phyloP scores from a whole-genome alignment of 2,797 vertebrate genomes.

The Enteromius fasciolatus region DNA sequence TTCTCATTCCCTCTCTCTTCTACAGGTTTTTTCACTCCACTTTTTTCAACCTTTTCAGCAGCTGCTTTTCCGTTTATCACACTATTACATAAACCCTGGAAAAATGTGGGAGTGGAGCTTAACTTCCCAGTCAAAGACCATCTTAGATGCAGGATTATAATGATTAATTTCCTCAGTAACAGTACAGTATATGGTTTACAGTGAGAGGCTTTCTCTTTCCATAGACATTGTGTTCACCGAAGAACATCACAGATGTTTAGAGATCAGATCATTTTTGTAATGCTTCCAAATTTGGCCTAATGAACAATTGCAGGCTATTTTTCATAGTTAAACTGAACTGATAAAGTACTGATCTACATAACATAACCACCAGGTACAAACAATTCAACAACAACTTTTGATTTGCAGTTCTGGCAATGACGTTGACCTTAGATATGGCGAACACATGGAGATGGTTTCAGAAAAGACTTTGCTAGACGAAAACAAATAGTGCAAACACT shows the following conservation, averaged over 20 bases:
- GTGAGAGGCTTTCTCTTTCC: conserved; percentile 12
- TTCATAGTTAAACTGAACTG: not conserved
- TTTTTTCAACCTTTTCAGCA: conserved; percentile 51
- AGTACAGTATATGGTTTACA: conserved; percentile 27
- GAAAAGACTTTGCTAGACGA: not conserved
- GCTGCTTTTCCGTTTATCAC: conserved; percentile 58
- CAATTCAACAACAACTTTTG: not conserved
- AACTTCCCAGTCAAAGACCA: conserved; percentile 49
- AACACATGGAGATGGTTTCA: conserved; percentile 22
- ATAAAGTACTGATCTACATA: conserved; percentile 7
- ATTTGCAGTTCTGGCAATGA: not conserved
- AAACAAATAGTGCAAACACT: conserved; percentile 29
- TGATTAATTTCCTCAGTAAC: conserved; percentile 34
- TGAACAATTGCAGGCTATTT: not conserved
- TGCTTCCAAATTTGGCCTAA: not conserved
- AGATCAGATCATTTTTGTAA: not conserved
- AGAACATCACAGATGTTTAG: not conserved
- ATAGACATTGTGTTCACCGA: not conserved
- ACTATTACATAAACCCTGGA: conserved; percentile 59
- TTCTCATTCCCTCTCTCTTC: conserved; percentile 36
- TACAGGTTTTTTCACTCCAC: not conserved
- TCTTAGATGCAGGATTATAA: conserved; percentile 33
- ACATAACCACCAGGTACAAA: conserved; percentile 10
- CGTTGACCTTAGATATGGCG: conserved; percentile 19
- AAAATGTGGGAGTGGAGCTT: conserved; percentile 58